Evolutionary conservation across 2,113 vertebrate species (phyloP).

Genomic region (Syngnathus scovelli): DNA sequence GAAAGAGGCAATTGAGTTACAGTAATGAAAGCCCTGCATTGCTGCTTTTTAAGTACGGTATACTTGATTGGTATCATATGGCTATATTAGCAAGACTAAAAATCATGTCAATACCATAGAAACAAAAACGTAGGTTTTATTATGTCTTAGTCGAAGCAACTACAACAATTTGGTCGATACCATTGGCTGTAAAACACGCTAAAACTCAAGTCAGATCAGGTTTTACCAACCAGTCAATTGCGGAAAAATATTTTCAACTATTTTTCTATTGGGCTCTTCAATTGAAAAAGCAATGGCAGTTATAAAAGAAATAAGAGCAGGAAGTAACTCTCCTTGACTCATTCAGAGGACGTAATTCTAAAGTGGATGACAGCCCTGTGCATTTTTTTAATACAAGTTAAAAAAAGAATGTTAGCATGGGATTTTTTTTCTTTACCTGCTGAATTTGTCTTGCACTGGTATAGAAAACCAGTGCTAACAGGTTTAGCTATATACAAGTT

Average conservation of each 20-base stretch:
- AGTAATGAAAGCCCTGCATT: background rate
- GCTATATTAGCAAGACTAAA: background rate
- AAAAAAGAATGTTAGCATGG: slow-evolving; percentile 10
- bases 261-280: background rate
- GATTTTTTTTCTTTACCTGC: slow-evolving; percentile 17
- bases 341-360: background rate
- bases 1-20: background rate
- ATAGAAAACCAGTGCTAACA: slow-evolving; percentile 1
- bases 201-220: background rate
- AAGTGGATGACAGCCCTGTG: background rate
- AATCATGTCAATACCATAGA: background rate
- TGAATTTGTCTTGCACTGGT: background rate
- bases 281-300: background rate
- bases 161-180: background rate
- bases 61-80: no score
- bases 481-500: background rate
- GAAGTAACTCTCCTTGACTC: background rate
- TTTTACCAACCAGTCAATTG: background rate
- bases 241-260: background rate
- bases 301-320: background rate
- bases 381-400: background rate
- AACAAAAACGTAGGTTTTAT: background rate
- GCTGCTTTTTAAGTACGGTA: background rate
- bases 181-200: background rate
- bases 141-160: background rate